phyloP scores from a whole-genome alignment of 1,140 invertebrate species.

The Ylistrum balloti region DNA sequence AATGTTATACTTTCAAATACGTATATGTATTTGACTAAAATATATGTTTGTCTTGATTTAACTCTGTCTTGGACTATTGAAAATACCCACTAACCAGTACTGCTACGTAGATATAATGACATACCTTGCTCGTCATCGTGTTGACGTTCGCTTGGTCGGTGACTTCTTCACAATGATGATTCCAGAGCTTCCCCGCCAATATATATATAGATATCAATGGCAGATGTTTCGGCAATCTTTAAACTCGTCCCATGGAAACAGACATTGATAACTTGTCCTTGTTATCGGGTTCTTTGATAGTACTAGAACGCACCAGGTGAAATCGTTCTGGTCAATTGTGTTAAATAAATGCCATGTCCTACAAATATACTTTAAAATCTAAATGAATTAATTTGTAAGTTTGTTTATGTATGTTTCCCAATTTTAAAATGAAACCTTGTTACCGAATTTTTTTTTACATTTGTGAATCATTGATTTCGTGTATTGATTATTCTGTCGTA shows the following conservation, averaged over 20 bases:
- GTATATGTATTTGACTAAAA: neutral
- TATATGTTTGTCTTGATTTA: too few relatives aligned
- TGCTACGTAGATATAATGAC: neutral
- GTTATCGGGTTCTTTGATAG: neutral
- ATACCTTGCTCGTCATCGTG: neutral
- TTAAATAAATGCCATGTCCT: too few relatives aligned
- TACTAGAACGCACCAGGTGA: neutral
- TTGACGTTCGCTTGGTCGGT: neutral
- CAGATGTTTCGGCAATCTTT: neutral
- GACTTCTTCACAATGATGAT: neutral
- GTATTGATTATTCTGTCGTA: too few relatives aligned
- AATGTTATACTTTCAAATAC: too few relatives aligned
- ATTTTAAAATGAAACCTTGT: too few relatives aligned
- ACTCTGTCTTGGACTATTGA: neutral
- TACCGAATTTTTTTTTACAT: too few relatives aligned
- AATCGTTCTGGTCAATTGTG: neutral
- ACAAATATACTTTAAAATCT: too few relatives aligned
- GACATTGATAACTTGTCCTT: neutral
- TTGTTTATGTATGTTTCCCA: too few relatives aligned
- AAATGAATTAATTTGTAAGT: too few relatives aligned
- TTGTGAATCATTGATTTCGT: too few relatives aligned
- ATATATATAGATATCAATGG: neutral
- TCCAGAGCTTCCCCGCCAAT: neutral
- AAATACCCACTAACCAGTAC: neutral
- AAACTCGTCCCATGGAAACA: neutral